phyloP scores from a whole-genome alignment of 2,888 invertebrate genomes.

The Digitonthophagus gazella region DNA sequence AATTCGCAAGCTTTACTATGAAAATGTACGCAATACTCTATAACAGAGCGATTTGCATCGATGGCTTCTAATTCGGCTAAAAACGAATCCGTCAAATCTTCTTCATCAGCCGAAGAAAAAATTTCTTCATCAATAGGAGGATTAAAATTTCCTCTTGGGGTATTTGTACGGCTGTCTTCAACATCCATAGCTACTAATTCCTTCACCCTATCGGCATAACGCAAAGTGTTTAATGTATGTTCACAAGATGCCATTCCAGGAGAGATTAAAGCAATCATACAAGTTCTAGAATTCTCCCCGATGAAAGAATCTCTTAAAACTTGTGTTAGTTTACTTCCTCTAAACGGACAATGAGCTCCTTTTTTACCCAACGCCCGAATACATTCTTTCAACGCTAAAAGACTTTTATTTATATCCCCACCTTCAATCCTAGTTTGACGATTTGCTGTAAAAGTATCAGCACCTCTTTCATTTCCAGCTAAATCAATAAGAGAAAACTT shows the following conservation, averaged over 20 bases:
- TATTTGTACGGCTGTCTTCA: conserved; percentile 29
- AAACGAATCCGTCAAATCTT: conserved; percentile 69
- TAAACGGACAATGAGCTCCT: conserved; percentile 94
- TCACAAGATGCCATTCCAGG: conserved; percentile 96
- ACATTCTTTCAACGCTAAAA: conserved; percentile 95
- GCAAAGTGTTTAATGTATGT: conserved; percentile 94
- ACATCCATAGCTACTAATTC: conserved; percentile 67
- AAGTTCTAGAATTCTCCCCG: conserved; percentile 97
- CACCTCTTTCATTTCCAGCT: conserved; percentile 97
- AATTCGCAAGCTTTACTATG: conserved; percentile 72
- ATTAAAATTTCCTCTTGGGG: conserved; percentile 64
- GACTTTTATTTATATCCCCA: conserved; percentile 95
- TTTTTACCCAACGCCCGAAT: conserved; percentile 93
- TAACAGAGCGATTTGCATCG: conserved; percentile 81
- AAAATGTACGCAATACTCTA: conserved; percentile 70
- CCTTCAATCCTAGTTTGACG: conserved; percentile 89
- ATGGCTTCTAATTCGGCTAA: conserved; percentile 87
- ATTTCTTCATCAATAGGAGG: conserved; percentile 87
- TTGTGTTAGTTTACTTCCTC: conserved; percentile 94
- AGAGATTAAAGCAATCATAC: conserved; percentile 99
- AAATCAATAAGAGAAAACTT: conserved; percentile 98
- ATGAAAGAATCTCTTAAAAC: conserved; percentile 97
- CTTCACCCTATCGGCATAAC: conserved; percentile 97
- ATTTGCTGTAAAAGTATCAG: conserved; percentile 97
- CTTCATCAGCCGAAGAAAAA: conserved; percentile 70